phyloP scores from a whole-genome alignment of 2,797 vertebrate species.

The Peromyscus melanophrys region DNA sequence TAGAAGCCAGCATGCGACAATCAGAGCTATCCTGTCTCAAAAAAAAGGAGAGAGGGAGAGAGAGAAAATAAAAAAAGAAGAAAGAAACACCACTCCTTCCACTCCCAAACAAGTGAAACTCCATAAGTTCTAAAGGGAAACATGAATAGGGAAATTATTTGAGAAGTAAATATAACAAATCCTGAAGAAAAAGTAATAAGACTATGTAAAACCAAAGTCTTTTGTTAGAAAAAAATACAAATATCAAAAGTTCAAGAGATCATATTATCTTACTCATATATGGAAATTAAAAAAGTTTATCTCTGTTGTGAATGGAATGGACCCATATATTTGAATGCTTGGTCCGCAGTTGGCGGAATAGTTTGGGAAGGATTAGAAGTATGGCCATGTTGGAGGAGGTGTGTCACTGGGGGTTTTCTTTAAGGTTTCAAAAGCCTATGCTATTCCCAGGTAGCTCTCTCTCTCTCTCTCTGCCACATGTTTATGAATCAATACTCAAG shows the following conservation, averaged over 20 bases:
- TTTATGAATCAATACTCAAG: too few species aligned
- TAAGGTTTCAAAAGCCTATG: background rate
- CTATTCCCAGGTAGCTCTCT: background rate
- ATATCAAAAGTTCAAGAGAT: conserved; percentile 7
- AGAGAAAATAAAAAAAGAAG: background rate
- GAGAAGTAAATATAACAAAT: conserved; percentile 8
- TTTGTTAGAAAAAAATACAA: conserved; percentile 24
- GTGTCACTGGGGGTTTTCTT: background rate
- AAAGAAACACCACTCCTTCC: background rate
- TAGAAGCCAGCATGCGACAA: background rate
- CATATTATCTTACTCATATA: background rate
- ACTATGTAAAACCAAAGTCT: conserved; percentile 19
- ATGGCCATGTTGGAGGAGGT: background rate
- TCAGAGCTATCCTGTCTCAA: background rate
- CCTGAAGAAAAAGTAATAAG: conserved; percentile 35
- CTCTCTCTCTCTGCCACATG: background rate
- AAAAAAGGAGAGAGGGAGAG: background rate
- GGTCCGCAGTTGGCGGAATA: too few species aligned
- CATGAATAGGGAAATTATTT: background rate
- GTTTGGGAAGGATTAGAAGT: background rate
- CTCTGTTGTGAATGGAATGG: background rate
- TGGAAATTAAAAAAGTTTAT: background rate
- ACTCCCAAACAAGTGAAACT: background rate
- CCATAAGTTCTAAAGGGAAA: conserved; percentile 21
- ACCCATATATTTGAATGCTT: background rate